These are phyloP conservation scores for Sceloporus undulatus DNA, from an alignment of 2,113 vertebrate genomes.

Conservation along the genomic window DNA sequence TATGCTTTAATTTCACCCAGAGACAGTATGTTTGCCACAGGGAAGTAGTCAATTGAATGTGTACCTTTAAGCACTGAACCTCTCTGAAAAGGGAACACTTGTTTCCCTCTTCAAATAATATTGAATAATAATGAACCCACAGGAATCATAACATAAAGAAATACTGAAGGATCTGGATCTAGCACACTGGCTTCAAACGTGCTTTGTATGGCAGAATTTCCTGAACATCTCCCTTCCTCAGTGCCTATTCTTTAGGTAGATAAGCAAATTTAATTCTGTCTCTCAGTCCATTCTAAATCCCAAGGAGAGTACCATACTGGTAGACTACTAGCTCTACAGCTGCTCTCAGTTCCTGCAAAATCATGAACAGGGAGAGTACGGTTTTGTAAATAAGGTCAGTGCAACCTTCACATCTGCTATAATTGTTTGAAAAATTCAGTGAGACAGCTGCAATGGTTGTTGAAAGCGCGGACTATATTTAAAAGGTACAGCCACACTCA, in stretches of 20 bases:
- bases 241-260: neutral
- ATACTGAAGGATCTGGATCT: neutral
- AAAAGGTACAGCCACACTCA: neutral
- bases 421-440: neutral
- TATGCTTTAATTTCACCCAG: conserved; percentile 36
- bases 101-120: neutral
- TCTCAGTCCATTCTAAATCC: neutral
- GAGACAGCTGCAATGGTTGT: neutral
- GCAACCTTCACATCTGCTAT: no score
- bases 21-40: conserved; percentile 60
- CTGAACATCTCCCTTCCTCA: neutral
- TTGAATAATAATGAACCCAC: no score
- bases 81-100: conserved; percentile 18
- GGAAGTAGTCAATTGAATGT: conserved; percentile 25
- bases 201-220: fast-evolving
- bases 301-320: neutral
- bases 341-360: no score
- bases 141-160: neutral
- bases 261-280: neutral
- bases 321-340: no score
- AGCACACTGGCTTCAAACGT: neutral
- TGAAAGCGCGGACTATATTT: neutral
- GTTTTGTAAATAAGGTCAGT: neutral
- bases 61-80: neutral
- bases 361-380: neutral